Evolutionary conservation across 2,113 vertebrate genomes (phyloP), one percentile per base, ranked within the genome.

Genomic region (zebrafish (Danio rerio)): DNA sequence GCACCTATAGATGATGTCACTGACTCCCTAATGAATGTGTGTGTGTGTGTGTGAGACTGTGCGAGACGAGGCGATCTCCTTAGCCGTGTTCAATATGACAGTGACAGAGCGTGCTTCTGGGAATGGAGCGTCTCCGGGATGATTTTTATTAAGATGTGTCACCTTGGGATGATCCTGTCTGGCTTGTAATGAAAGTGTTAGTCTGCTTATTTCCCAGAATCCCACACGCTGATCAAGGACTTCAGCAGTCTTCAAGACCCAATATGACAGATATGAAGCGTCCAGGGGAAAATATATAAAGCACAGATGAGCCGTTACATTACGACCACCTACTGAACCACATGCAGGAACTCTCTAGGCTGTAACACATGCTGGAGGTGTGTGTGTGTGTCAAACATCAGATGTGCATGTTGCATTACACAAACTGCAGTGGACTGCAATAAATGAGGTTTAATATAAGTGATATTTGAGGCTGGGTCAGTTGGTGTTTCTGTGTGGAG

Each of bases 1-100:
- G 12, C 52, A 69, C 59, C 68, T 70, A 11, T 47, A 50, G 45
- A 70, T 76, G 72, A 75, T 77, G 89, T 87, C 88, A 87, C 81
- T 87, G 88, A 85, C 83, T 83, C 79, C 85, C 81, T 79, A 86
- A 88, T 87, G 82, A 84, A 84, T 63, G 75, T 45, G 75, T 56
- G 63, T 66, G 55, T 84, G 66, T 79, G 58, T 79, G 66, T 65
- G 65, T 13, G 56, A 7, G 7, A n/a, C n/a, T 76, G 85, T 40
- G 55, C 11, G 7, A 61, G 52, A 18, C 6, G 16, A 42, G 15
- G 13, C 9, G n/a, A 56, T 75, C 40, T 75, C 53, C 55, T 75
- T 45, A 75, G 55, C 55, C 13, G 9, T 13, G n/a, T 75, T 82
- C 61, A 50, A 11, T 62, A 66, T 76, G 21, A 56, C 52, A 71